Evolutionary conservation across 1,140 invertebrate species (phyloP).

Genomic region (Drosophila murphyi): DNA sequence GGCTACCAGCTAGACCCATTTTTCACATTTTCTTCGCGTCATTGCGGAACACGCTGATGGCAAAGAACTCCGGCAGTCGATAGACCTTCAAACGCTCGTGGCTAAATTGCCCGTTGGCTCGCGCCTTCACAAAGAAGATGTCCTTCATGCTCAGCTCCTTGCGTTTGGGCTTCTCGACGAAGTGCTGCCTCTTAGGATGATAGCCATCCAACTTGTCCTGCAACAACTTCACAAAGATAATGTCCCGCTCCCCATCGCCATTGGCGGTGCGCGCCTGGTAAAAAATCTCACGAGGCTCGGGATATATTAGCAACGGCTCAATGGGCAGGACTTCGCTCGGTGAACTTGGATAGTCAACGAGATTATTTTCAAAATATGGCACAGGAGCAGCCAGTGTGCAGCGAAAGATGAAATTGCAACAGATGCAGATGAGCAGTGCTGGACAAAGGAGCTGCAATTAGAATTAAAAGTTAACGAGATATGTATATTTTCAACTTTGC

Average conservation of each 20-base stretch:
- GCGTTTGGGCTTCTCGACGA: constrained; percentile 33
- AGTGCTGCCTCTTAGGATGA: constrained; percentile 64
- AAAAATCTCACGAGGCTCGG: constrained; percentile 42
- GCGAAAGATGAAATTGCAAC: neutral
- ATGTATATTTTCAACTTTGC: no score
- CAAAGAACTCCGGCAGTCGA: constrained; percentile 77
- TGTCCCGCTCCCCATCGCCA: constrained; percentile 56
- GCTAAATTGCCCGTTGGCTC: constrained; percentile 74
- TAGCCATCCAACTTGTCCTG: constrained; percentile 62
- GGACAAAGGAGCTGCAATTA: constrained; percentile 1
- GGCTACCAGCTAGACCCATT: neutral
- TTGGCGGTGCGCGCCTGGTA: constrained; percentile 64
- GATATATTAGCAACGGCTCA: constrained; percentile 74
- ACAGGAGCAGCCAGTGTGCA: constrained; percentile 42
- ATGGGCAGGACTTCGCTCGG: constrained; percentile 73
- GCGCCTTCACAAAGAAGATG: constrained; percentile 78
- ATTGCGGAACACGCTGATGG: constrained; percentile 76
- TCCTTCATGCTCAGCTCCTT: constrained; percentile 67
- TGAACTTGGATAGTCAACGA: constrained; percentile 51
- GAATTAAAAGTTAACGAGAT: no score
- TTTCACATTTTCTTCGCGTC: constrained; percentile 44
- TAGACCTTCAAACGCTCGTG: constrained; percentile 76
- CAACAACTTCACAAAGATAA: constrained; percentile 75
- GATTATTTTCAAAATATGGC: constrained; percentile 29
- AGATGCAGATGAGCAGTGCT: constrained; percentile 9